These are phyloP conservation scores for Poecilobothrus nobilitatus DNA, from an alignment of 2,888 invertebrate species.

Conservation along the genomic window DNA sequence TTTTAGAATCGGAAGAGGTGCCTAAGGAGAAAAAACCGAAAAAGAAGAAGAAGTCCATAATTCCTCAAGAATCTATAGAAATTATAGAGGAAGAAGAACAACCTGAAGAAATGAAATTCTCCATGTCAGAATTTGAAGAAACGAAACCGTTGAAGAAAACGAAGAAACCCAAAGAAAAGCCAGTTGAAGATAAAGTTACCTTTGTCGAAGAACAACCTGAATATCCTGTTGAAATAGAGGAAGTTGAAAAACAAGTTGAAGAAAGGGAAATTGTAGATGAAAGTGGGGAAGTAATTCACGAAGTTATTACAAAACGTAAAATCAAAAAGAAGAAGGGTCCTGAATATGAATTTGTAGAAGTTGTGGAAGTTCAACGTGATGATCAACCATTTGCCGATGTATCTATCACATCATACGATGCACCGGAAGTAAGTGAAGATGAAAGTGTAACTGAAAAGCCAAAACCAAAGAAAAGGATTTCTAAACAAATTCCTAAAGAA, in stretches of 20 bases:
- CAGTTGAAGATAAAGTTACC: slow-evolving; percentile 26
- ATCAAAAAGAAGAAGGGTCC: slow-evolving; percentile 43
- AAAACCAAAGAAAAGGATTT: slow-evolving; percentile 35
- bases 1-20: slow-evolving; percentile 29
- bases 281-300: slow-evolving; percentile 33
- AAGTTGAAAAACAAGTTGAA: slow-evolving; percentile 28
- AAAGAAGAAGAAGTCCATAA: slow-evolving; percentile 38
- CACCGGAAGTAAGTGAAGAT: slow-evolving; percentile 21
- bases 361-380: slow-evolving; percentile 40
- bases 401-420: slow-evolving; percentile 35
- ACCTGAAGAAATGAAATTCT: not conserved
- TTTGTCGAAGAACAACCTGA: slow-evolving; percentile 15
- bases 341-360: slow-evolving; percentile 46
- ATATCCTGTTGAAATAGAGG: slow-evolving; percentile 29
- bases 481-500: slow-evolving; percentile 41
- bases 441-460: slow-evolving; percentile 17
- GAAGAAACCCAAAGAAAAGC: not conserved
- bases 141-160: slow-evolving; percentile 14
- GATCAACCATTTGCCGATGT: slow-evolving; percentile 44
- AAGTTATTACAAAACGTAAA: slow-evolving; percentile 37
- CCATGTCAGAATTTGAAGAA: slow-evolving; percentile 16
- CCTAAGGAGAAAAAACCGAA: slow-evolving; percentile 25
- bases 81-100: not conserved
- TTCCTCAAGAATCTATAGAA: slow-evolving; percentile 34
- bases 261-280: slow-evolving; percentile 30